Conservation (phyloP, 2,888 invertebrate genomes). For the Meta bourneti region DNA sequence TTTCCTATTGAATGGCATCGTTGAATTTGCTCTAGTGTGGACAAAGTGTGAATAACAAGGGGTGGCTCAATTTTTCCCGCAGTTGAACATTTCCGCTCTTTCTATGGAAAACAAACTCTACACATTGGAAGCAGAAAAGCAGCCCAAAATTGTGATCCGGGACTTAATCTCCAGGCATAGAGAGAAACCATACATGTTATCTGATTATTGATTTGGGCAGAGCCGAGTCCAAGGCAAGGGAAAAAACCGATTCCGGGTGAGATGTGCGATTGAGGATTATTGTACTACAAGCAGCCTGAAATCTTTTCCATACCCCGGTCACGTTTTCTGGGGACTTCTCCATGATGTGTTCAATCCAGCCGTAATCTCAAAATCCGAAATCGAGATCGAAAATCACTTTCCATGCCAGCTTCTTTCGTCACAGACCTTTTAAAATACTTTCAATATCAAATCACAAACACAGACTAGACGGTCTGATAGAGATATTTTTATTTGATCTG, state of each 20-base stretch:
- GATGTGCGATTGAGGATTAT: conserved; percentile 26
- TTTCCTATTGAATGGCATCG: too few species aligned
- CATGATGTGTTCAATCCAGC: conserved; percentile 31
- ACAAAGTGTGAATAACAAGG: too few species aligned
- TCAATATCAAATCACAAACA: conserved; percentile 29
- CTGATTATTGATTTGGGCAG: conserved; percentile 23
- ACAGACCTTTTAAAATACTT: conserved; percentile 54
- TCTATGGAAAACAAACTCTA: too few species aligned
- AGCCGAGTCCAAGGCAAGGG: not conserved
- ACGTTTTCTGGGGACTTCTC: conserved; percentile 33
- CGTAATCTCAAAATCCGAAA: conserved; percentile 60
- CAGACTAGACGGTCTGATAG: conserved; percentile 4
- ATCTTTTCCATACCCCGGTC: conserved; percentile 12
- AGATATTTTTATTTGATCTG: conserved; percentile 28
- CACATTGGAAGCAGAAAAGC: not conserved
- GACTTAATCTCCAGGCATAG: not conserved
- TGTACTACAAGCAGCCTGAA: conserved; percentile 2
- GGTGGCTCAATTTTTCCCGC: too few species aligned
- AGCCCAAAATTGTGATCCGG: not conserved
- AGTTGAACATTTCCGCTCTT: too few species aligned
- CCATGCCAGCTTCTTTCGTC: not conserved
- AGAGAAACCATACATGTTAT: conserved; percentile 11
- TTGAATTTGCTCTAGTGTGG: too few species aligned
- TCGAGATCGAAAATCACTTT: conserved; percentile 55
- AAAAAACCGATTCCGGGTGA: not conserved